Evolutionary conservation across 1,140 invertebrate genomes (phyloP), one percentile per base, ranked within the genome.

Genomic region (Drosophila gunungcola): DNA sequence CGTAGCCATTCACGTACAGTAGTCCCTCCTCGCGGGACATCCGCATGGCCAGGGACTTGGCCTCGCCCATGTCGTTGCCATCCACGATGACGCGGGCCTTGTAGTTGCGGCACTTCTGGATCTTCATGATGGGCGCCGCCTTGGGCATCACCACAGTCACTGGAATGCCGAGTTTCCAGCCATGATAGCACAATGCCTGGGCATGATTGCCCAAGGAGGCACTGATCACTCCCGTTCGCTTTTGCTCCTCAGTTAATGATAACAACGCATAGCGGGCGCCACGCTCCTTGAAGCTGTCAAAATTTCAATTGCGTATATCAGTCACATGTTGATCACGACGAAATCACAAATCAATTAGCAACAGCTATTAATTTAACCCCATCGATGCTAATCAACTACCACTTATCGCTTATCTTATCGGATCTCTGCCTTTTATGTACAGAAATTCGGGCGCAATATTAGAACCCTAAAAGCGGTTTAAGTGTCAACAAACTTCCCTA

Each of bases 81-180:
- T 96, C 93, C 3, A 98, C 95, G 11, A 98, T 94, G 10, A 99
- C 97, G 42, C 95, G 95, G 1, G 98, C 98, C 12, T 97, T 97
- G 86, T 95, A 97, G 58, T 96, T 95, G 49, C 95, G 94, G 91
- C 98, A 99, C 53, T 96, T 95, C 73, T 97, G 94, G 45, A 99
- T 96, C 93, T 99, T 99, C 97, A 98, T 98, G 43, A 99, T 96
- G 0, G 97, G 97, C 0, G 97, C 97, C 2, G 97, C 94, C 11
- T 96, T 95, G 0, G 98, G 98, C 98, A 99, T 99, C 0, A 99
- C 96, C 2, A 99, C 98, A 0, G 97, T 98, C 0, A 98, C 96
- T 0, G 97, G 96, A 46, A 99, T 96, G 5, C 94, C 94, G 0
- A 99, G 93, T 62, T 95, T 93, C 73, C 95, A 93, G 1, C 97